These are phyloP conservation scores for Homarus americanus DNA, from an alignment of 1,140 invertebrate genomes.

Conservation along the genomic window DNA sequence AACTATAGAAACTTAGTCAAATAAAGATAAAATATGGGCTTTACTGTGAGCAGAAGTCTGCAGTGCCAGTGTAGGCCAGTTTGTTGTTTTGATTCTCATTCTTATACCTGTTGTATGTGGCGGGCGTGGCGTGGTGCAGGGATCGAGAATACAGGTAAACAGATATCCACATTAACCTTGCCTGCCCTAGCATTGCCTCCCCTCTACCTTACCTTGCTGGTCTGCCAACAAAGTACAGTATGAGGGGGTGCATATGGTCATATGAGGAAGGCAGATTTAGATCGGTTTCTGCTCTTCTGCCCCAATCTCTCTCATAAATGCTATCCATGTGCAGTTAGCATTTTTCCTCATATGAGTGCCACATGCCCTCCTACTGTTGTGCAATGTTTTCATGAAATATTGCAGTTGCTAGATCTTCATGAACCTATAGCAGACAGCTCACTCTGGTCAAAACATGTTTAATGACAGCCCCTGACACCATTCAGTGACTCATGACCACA, in stretches of 20 bases:
- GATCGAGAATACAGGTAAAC: slow-evolving; percentile 48
- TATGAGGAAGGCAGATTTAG: not conserved
- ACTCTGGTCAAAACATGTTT: not conserved
- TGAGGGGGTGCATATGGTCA: not conserved
- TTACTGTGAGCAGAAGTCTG: not conserved
- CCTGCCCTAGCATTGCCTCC: not conserved
- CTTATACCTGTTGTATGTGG: not conserved
- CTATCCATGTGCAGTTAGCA: not conserved
- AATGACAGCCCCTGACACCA: not conserved
- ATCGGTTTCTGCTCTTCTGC: not conserved
- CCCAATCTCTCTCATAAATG: not conserved
- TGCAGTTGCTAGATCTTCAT: not conserved
- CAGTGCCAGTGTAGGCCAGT: slow-evolving; percentile 1
- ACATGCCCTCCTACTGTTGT: not conserved
- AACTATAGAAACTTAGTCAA: too few species aligned
- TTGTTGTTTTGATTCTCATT: slow-evolving; percentile 17
- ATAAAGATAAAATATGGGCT: not conserved
- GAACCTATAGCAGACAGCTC: not conserved
- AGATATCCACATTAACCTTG: not conserved
- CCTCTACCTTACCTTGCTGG: not conserved
- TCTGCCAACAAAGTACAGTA: not conserved
- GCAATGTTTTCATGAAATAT: not conserved
- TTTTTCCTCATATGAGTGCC: not conserved
- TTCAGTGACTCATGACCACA: not conserved
- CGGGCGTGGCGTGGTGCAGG: slow-evolving; percentile 24